A percentile compares a stretch with the other conserved stretches of the same genome.
phyloP scores from a whole-genome alignment of 1,140 invertebrate species.

The Uloborus diversus region DNA sequence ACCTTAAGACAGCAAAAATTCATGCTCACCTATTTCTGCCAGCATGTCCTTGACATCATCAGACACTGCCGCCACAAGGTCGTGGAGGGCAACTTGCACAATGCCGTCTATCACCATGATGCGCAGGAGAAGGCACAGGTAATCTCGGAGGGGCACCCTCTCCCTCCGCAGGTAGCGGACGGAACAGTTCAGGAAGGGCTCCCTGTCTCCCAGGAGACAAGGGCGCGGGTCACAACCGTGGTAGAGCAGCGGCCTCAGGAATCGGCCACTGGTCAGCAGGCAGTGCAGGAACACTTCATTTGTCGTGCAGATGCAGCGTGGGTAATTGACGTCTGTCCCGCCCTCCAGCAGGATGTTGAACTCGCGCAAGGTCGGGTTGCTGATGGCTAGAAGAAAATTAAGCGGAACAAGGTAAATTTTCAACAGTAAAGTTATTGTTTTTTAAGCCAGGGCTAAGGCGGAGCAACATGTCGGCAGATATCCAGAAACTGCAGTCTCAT shows the following conservation, averaged over 20 bases:
- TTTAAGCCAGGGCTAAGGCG: no score
- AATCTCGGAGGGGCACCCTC: not conserved
- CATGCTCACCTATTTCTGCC: constrained; percentile 22
- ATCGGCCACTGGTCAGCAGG: not conserved
- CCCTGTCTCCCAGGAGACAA: constrained; percentile 5
- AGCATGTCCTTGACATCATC: constrained; percentile 10
- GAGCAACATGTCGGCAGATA: not conserved
- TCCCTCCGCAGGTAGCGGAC: not conserved
- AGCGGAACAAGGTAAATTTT: not conserved
- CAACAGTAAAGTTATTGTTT: not conserved
- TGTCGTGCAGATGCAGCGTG: not conserved
- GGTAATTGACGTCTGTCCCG: constrained; percentile 16
- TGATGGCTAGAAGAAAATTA: constrained; percentile 15
- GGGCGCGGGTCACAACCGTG: constrained; percentile 32
- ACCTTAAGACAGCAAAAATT: not conserved
- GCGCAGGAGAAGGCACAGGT: not conserved
- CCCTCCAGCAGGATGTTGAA: constrained; percentile 20
- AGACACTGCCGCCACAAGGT: no score
- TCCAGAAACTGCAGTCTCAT: no score
- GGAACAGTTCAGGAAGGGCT: constrained; percentile 12
- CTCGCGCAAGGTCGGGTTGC: not conserved
- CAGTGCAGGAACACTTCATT: constrained; percentile 35
- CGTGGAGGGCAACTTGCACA: not conserved
- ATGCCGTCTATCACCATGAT: not conserved
- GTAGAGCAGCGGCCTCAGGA: not conserved